Conservation (phyloP, 2,113 vertebrate species). For the Charadrius vociferus region DNA sequence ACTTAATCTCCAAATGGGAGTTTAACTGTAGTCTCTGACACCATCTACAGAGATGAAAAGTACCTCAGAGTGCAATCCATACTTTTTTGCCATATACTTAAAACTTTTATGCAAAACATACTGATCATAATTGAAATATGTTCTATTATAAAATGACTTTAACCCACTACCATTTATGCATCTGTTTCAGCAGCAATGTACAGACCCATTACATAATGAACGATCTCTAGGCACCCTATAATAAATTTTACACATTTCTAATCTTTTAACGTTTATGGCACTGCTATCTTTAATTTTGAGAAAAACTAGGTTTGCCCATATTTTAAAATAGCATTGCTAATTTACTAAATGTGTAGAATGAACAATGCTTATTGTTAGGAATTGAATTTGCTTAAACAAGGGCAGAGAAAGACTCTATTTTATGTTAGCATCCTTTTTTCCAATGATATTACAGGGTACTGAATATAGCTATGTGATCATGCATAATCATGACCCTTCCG, state of each 20-base stretch:
- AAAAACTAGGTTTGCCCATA: not conserved
- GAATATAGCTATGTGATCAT: not conserved
- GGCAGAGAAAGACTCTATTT: not conserved
- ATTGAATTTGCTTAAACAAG: not conserved
- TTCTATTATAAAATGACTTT: constrained; percentile 4
- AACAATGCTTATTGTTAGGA: not conserved
- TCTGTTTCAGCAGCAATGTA: not conserved
- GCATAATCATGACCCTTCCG: not conserved
- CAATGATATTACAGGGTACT: not conserved
- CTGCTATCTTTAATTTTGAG: not conserved
- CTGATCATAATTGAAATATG: not conserved
- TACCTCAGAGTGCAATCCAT: not conserved
- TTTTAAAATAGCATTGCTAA: not conserved
- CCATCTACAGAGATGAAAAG: not conserved
- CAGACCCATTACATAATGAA: constrained; percentile 18
- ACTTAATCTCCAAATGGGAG: not conserved
- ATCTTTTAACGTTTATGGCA: not conserved
- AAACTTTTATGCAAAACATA: not conserved
- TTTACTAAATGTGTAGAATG: not conserved
- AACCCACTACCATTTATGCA: not conserved
- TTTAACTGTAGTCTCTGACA: not conserved
- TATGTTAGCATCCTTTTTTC: not conserved
- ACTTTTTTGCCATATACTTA: not conserved
- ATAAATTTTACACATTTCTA: constrained; percentile 34
- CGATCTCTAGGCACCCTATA: not conserved